Conservation (phyloP, 2,888 invertebrate genomes). For the Plagodis dolabraria region DNA sequence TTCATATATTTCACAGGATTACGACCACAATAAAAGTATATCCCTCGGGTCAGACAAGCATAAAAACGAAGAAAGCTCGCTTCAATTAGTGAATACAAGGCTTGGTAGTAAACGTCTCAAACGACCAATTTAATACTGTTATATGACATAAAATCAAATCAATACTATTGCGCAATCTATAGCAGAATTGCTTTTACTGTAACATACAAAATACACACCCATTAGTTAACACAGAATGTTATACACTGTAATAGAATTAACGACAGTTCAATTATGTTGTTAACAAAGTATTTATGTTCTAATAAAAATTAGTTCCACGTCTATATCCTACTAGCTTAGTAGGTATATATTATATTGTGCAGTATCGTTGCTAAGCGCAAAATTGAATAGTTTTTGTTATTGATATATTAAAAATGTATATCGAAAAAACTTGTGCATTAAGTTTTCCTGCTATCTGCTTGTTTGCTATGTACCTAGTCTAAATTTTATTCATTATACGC, state of each 20-base stretch:
- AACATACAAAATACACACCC: constrained; percentile 24
- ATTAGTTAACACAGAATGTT: constrained; percentile 28
- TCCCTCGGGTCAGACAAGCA: not conserved
- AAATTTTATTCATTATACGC: too few species aligned
- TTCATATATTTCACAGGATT: too few species aligned
- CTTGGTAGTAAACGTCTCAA: constrained; percentile 9
- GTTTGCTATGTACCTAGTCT: too few species aligned
- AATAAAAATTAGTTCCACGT: constrained; percentile 63
- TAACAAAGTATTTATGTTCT: constrained; percentile 44
- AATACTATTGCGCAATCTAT: constrained; percentile 16
- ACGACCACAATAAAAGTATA: too few species aligned
- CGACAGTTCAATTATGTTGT: constrained; percentile 50
- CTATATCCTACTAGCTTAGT: constrained; percentile 45
- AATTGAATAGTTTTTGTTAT: not conserved
- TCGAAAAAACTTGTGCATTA: too few species aligned
- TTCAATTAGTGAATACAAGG: constrained; percentile 4
- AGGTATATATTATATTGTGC: not conserved
- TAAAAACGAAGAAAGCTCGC: constrained; percentile 1
- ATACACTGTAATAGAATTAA: constrained; percentile 26
- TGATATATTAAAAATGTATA: too few species aligned
- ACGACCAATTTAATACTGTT: constrained; percentile 13
- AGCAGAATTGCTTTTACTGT: constrained; percentile 15
- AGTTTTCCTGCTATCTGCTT: too few species aligned
- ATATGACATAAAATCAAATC: constrained; percentile 19
- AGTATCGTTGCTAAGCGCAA: constrained; percentile 15